Conservation (phyloP, 2,797 vertebrate species). For the Phalanger gymnotis region DNA sequence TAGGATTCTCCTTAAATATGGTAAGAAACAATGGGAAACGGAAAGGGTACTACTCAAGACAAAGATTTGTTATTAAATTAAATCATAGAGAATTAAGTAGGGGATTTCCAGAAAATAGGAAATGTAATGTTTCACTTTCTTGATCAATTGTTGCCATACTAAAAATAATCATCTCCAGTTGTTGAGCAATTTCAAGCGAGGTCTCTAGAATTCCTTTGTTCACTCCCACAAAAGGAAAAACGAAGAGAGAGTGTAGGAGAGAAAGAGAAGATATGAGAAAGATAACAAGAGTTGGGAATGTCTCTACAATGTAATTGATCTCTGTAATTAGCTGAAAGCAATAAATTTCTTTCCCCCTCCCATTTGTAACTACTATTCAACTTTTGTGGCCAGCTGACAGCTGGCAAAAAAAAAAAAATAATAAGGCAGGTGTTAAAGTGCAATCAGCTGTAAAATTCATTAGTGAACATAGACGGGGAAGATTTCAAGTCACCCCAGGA, state of each 20-base stretch:
- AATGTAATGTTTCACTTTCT: slow-evolving; percentile 31
- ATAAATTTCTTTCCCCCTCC: background rate
- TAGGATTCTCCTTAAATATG: slow-evolving; percentile 53
- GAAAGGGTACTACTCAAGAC: slow-evolving; percentile 1
- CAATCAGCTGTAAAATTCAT: background rate
- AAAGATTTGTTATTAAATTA: slow-evolving; percentile 51
- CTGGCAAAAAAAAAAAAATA: background rate
- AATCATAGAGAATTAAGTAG: slow-evolving; percentile 49
- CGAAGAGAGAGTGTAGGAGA: accelerated
- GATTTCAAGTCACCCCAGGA: slow-evolving; percentile 16
- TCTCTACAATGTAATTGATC: background rate
- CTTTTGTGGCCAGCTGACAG: background rate
- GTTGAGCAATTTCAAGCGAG: slow-evolving; percentile 15
- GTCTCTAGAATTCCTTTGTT: slow-evolving; percentile 2
- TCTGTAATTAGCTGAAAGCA: background rate
- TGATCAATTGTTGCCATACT: slow-evolving; percentile 39
- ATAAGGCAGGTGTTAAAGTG: background rate
- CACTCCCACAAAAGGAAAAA: background rate
- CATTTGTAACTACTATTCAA: background rate
- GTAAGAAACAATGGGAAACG: background rate
- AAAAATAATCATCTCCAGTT: slow-evolving; percentile 52
- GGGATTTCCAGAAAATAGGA: background rate
- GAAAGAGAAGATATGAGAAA: background rate
- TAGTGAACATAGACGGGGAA: background rate
- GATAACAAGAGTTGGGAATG: background rate